A percentile compares a stretch with the other conserved stretches of the same genome.
Evolutionary conservation across 2,888 invertebrate genomes (phyloP).

Genomic region (Dorcus parallelipipedus): DNA sequence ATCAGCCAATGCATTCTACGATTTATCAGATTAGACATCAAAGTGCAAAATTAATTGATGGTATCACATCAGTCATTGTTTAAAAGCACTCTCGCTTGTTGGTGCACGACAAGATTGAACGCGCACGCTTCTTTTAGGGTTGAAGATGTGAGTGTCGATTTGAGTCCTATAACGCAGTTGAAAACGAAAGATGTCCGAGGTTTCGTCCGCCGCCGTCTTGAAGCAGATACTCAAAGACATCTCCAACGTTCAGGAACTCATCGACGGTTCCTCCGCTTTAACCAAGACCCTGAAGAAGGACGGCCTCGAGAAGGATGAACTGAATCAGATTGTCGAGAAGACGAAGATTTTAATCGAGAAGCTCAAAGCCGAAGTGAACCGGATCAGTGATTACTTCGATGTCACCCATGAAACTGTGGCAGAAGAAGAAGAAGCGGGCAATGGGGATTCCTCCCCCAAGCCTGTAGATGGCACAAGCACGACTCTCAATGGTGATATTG

Average conservation of each 20-base stretch:
- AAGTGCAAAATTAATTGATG: too few species aligned
- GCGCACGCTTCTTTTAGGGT: too few species aligned
- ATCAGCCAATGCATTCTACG: too few species aligned
- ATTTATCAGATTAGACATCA: too few species aligned
- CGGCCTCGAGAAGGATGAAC: conserved; percentile 14
- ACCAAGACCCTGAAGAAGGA: conserved; percentile 11
- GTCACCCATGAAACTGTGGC: conserved; percentile 12
- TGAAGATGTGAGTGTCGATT: too few species aligned
- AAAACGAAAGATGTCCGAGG: conserved; percentile 13
- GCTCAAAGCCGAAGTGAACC: conserved; percentile 17
- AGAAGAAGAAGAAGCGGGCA: neutral
- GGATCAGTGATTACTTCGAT: conserved; percentile 24
- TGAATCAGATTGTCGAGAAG: conserved; percentile 18
- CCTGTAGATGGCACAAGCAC: neutral
- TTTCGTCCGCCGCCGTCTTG: conserved; percentile 11
- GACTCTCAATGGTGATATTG: neutral
- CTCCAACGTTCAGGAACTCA: conserved; percentile 18
- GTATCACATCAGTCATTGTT: too few species aligned
- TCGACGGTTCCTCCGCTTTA: conserved; percentile 19
- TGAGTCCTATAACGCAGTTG: too few species aligned
- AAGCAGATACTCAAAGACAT: conserved; percentile 21
- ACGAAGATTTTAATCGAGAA: conserved; percentile 25
- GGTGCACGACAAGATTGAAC: too few species aligned
- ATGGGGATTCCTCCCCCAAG: neutral
- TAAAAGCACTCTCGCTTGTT: too few species aligned